Conservation (phyloP, 35 echinoderm and acorn worm genomes). For the Ophioderma brevispina region DNA sequence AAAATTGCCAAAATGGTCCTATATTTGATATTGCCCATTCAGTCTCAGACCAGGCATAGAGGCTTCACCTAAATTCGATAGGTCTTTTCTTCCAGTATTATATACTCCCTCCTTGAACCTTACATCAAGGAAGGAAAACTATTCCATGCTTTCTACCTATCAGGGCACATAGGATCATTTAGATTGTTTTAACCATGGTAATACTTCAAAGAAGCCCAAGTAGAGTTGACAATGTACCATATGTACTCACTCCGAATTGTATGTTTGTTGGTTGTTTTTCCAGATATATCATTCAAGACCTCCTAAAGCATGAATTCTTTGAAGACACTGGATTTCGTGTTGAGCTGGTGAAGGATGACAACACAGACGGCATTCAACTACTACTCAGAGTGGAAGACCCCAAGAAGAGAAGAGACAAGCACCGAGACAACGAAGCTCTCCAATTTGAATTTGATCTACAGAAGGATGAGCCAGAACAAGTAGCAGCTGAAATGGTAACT, state of each 20-base stretch:
- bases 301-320: slow-evolving; percentile 96
- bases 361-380: slow-evolving; percentile 83
- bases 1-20: no score
- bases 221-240: no score
- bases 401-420: slow-evolving; percentile 97
- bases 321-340: slow-evolving; percentile 98
- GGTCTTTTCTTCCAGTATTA: no score
- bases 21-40: no score
- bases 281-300: slow-evolving; percentile 84
- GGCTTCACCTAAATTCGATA: no score
- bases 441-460: slow-evolving; percentile 95
- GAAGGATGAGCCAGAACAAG: slow-evolving; percentile 94
- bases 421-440: slow-evolving; percentile 94
- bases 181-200: background rate
- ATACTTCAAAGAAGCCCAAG: background rate
- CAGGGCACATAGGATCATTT: background rate
- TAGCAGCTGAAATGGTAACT: slow-evolving; percentile 96
- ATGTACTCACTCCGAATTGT: background rate
- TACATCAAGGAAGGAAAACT: no score
- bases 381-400: slow-evolving; percentile 92
- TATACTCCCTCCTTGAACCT: no score
- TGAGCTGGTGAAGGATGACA: slow-evolving; percentile 83
- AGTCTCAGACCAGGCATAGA: no score
- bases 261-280: background rate
- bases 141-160: no score